phyloP scores from a whole-genome alignment of 2,888 invertebrate genomes.

The Coleophora flavipennella region DNA sequence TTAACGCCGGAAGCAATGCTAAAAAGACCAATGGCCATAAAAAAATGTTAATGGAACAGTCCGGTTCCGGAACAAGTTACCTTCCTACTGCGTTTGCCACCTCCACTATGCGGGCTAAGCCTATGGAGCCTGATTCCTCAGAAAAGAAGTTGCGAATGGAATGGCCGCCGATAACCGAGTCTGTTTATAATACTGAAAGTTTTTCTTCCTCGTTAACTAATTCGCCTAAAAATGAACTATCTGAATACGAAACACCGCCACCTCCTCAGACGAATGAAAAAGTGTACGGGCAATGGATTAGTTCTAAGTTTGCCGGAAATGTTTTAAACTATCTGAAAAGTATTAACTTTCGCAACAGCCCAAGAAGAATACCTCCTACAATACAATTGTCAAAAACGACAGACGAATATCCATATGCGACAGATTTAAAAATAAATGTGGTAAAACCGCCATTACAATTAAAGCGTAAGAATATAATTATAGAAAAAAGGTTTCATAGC shows the following conservation, averaged over 20 bases:
- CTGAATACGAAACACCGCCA: slow-evolving; percentile 43
- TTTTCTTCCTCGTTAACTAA: slow-evolving; percentile 10
- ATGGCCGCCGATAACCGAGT: slow-evolving; percentile 13
- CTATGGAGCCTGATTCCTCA: slow-evolving; percentile 17
- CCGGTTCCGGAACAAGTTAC: slow-evolving; percentile 19
- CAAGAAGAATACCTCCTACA: slow-evolving; percentile 40
- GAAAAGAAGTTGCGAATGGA: slow-evolving; percentile 17
- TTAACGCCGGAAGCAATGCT: slow-evolving; percentile 23
- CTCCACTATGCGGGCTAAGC: slow-evolving; percentile 28
- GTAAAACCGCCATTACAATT: slow-evolving; percentile 35
- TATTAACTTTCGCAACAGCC: slow-evolving; percentile 35
- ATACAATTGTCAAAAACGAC: slow-evolving; percentile 41
- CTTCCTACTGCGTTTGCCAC: slow-evolving; percentile 34
- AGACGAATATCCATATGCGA: slow-evolving; percentile 47
- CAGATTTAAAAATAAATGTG: slow-evolving; percentile 39
- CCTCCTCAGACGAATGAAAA: slow-evolving; percentile 30
- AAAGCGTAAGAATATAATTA: slow-evolving; percentile 30
- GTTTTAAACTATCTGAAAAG: slow-evolving; percentile 55
- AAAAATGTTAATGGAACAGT: slow-evolving; percentile 14
- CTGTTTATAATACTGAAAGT: slow-evolving; percentile 20
- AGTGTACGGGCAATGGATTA: slow-evolving; percentile 53
- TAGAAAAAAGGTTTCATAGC: slow-evolving; percentile 27
- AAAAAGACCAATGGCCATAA: slow-evolving; percentile 23
- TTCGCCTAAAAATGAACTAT: slow-evolving; percentile 20
- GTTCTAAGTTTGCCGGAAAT: slow-evolving; percentile 48